Evolutionary conservation across 1,140 invertebrate species (phyloP).

Genomic region (Telenomus remus): DNA sequence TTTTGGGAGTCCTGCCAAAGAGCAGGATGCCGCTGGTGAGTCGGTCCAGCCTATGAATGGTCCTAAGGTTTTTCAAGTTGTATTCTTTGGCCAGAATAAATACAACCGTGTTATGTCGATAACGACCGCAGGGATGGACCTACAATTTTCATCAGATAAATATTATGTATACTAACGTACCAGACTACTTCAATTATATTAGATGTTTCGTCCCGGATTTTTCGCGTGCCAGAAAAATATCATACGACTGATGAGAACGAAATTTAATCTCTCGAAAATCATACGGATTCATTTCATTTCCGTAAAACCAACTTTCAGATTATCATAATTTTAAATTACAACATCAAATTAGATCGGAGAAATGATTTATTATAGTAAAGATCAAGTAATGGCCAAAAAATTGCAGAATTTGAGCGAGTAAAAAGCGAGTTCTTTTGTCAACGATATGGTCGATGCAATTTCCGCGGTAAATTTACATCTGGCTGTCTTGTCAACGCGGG

Average conservation of each 20-base stretch:
- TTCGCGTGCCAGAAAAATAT: constrained; percentile 24
- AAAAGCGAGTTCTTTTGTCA: constrained; percentile 11
- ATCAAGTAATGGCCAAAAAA: constrained; percentile 38
- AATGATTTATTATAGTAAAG: too few species aligned
- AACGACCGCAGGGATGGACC: constrained; percentile 97
- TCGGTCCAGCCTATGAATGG: constrained; percentile 93
- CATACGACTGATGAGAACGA: constrained; percentile 3
- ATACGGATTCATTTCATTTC: too few species aligned
- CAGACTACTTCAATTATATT: constrained; percentile 15
- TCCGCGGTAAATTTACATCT: constrained; percentile 45
- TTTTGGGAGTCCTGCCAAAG: constrained; percentile 93
- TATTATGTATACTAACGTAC: not conserved
- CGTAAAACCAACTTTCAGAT: too few species aligned
- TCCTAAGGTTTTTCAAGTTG: constrained; percentile 93
- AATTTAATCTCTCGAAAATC: too few species aligned
- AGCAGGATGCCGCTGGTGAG: constrained; percentile 95
- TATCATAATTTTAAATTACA: not conserved
- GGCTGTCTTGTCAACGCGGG: constrained; percentile 30
- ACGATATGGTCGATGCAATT: constrained; percentile 23
- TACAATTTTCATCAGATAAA: constrained; percentile 70
- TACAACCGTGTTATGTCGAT: constrained; percentile 96
- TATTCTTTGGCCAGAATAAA: constrained; percentile 98
- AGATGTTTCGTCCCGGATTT: constrained; percentile 16
- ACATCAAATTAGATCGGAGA: not conserved
- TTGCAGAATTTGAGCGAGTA: constrained; percentile 20